These are phyloP conservation scores for Epinotia ramella DNA, from an alignment of 2,888 invertebrate genomes.

Conservation along the genomic window DNA sequence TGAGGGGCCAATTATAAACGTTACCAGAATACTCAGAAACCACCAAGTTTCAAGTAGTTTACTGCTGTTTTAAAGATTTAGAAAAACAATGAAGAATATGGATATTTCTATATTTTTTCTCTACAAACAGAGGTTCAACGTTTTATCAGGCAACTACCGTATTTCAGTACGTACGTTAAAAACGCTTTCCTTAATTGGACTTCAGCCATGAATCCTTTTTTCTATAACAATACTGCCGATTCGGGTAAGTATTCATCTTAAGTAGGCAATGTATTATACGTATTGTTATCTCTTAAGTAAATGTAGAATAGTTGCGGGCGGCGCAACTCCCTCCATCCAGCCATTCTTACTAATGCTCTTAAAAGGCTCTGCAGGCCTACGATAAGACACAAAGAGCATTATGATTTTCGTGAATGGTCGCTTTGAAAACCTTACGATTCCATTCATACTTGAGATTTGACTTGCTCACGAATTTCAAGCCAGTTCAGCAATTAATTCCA, in stretches of 20 bases:
- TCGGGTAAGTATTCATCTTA: constrained; percentile 9
- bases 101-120: too few species aligned
- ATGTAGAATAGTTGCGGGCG: constrained; percentile 1
- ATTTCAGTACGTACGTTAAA: too few species aligned
- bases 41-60: too few species aligned
- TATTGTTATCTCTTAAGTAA: constrained; percentile 23
- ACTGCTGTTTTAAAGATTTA: too few species aligned
- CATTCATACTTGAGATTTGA: constrained; percentile 23
- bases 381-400: constrained; percentile 42
- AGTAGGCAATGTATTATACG: constrained; percentile 3
- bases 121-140: too few species aligned
- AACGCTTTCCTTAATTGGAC: too few species aligned
- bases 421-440: constrained; percentile 30
- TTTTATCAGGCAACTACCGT: too few species aligned
- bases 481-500: background rate
- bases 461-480: constrained; percentile 17
- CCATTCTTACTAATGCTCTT: constrained; percentile 38
- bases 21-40: too few species aligned
- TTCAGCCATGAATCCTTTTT: background rate
- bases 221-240: background rate
- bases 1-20: too few species aligned
- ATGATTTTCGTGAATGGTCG: constrained; percentile 39
- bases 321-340: constrained; percentile 13
- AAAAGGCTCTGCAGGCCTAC: constrained; percentile 30
- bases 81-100: too few species aligned